A percentile compares a stretch with the other conserved stretches of the same genome.
phyloP scores from a whole-genome alignment of 2,888 invertebrate species.

The Calameuta pallipes region DNA sequence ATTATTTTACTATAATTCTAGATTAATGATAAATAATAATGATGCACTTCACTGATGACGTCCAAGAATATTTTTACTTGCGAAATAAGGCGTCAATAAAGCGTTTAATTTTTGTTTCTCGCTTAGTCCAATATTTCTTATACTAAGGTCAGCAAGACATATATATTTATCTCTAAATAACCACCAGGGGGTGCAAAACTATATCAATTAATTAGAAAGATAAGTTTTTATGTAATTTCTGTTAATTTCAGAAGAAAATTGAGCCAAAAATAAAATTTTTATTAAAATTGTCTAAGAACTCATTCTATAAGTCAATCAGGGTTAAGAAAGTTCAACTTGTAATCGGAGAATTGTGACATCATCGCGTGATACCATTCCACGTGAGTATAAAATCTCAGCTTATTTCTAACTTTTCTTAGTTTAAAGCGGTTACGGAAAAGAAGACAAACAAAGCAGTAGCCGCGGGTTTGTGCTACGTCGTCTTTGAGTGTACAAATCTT shows the following conservation, averaged over 20 bases:
- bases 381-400: conserved; percentile 51
- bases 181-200: neutral
- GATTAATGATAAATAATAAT: neutral
- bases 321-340: conserved; percentile 54
- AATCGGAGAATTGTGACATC: conserved; percentile 56
- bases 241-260: neutral
- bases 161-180: neutral
- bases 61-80: neutral
- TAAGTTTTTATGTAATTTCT: neutral
- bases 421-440: conserved; percentile 11
- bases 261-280: neutral
- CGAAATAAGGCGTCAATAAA: neutral
- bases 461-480: neutral
- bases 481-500: neutral
- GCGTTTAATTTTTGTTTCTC: neutral
- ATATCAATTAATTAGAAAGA: neutral
- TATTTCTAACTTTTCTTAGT: conserved; percentile 40
- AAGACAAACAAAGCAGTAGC: neutral
- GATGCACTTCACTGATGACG: neutral
- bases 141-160: neutral
- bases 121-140: neutral
- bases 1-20: neutral
- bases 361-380: conserved; percentile 40
- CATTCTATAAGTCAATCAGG: conserved; percentile 32
- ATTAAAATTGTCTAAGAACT: neutral